Base-by-base conservation (phyloP, 2,113 vertebrate genomes). In the Oriolus oriolus region DNA sequence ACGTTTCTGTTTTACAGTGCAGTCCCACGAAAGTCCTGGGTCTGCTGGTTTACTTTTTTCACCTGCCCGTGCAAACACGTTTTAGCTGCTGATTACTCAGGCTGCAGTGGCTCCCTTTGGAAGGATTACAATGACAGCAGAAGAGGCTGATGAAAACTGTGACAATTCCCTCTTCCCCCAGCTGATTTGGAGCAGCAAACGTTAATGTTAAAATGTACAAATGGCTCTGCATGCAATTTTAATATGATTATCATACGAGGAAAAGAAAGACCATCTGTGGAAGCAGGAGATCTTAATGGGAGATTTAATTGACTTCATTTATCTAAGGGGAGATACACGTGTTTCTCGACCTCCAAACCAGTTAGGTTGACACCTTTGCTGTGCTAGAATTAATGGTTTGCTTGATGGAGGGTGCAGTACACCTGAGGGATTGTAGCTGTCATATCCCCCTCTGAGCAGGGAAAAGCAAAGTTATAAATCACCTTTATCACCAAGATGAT, bases 291-390 rank as follows among this genome's bases (percentile, higher is more conserved):
- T 60, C 84, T 95, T 97, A 96, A 97, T 89, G 90, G 85, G 92
- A 93, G 80, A 87, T 92, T 95, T 97, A 97, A 97, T 97, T 90
- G 91, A 59, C 89, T 96, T 92, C 96, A 97, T 97, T 95, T 94
- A 89, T 97, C 96, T 96, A 65, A 96, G 14, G 66, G 86, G 57
- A 87, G 19, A 69, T 33, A 45, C 54, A 84, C 4, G 23, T 68
- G 53, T 77, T 61, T 74, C 73, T 71, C 69, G 50, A 87, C 35
- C 84, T 78, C 78, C 73, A 91, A 70, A 91, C 52, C 54, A 37
- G 88, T 61, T 42, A 79, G 90, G 76, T 16, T 94, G 90, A 66
- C 61, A 84, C 77, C 42, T 95, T 60, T 66, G 56, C 84, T 65
- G 65, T 27, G 44, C 35, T 63, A 49, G 44, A 94, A 96, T 96